Conservation (phyloP, 2,888 invertebrate genomes). For the Leucoma salicis region DNA sequence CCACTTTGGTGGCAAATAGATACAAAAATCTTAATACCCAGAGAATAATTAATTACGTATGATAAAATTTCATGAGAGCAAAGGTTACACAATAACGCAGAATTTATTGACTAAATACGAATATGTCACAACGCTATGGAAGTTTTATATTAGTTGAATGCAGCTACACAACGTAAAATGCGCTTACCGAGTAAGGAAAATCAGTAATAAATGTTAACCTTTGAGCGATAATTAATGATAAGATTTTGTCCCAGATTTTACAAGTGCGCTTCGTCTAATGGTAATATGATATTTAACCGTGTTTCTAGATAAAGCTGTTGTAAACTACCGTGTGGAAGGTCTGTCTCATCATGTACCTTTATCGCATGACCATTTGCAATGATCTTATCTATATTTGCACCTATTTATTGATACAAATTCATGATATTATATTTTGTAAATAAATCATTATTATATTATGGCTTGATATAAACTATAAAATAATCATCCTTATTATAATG, state of each 20-base stretch:
- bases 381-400: conserved; percentile 9
- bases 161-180: conserved; percentile 4
- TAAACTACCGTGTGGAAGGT: conserved; percentile 11
- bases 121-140: conserved; percentile 18
- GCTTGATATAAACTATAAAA: too few species aligned
- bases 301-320: conserved; percentile 18
- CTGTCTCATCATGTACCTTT: conserved; percentile 10
- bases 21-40: conserved; percentile 32
- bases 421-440: too few species aligned
- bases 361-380: conserved; percentile 25
- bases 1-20: conserved; percentile 31
- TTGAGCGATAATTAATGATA: conserved; percentile 27
- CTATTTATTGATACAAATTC: too few species aligned
- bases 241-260: conserved; percentile 33
- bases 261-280: conserved; percentile 17
- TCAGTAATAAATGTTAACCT: conserved; percentile 19
- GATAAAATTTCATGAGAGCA: conserved; percentile 45
- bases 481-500: too few species aligned
- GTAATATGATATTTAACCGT: conserved; percentile 27
- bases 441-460: too few species aligned
- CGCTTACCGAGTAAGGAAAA: neutral
- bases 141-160: conserved; percentile 18
- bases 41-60: conserved; percentile 45
- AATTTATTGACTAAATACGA: conserved; percentile 31
- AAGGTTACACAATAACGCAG: conserved; percentile 43